Evolutionary conservation across 2,797 vertebrate species (phyloP), one percentile per base, ranked within the genome.

Genomic region (Intellagama lesueurii): DNA sequence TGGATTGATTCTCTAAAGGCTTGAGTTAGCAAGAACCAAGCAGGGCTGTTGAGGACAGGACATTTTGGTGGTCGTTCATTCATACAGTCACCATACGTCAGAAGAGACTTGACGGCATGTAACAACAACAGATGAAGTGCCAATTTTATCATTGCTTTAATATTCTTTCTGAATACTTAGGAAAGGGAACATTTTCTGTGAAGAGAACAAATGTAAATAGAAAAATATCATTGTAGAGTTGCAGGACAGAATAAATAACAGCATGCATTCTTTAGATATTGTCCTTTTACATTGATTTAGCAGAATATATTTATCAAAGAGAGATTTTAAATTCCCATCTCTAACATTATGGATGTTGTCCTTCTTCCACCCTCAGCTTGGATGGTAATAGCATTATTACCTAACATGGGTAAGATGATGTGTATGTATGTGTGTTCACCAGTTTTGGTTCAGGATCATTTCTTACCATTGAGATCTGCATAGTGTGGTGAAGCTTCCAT

Each of bases 271-370:
- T 56, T 72, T 52, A 30, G 64, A 8, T 75, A 40, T 86, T 35
- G 16, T 56, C 3, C 44, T 73, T 81, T 87, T 35, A 56, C 49
- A 80, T 81, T 32, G 40, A 40, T 84, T 28, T 35, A 81, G 28
- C 69, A 77, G 19, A 66, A 4, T 44, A 3, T 91, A 49, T 77
- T 88, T 79, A 30, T 89, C 40, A 56, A 16, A 83, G 87, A 79
- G 86, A 35, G 11, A 70, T 92, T 49, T 86, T 90, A 73, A 68
- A 76, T 72, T 5, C 70, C 52, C 19, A 17, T 81, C 44, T 85
- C 0, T 88, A 83, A 32, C 72, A 76, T 14, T 64, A 35, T 52
- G 19, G 9, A n/a, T 72, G 0, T 32, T 49, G 30, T 77, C 73
- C 47, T 40, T 2, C 56, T 30, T 7, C 6, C 22, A 22, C 2